phyloP scores from a whole-genome alignment of 2,888 invertebrate genomes.

The Eupeodes luniger region DNA sequence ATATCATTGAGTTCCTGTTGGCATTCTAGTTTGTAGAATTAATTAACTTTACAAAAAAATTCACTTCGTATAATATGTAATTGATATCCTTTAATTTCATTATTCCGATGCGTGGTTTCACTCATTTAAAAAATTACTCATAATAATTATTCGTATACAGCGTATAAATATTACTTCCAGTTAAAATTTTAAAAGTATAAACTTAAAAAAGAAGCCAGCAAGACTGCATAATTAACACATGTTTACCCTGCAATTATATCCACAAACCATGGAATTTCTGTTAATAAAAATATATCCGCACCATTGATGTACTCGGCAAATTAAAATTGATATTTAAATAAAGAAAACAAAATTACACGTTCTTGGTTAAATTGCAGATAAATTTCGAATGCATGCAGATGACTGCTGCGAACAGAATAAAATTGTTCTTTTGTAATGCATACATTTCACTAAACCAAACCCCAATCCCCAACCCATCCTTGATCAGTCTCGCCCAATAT shows the following conservation, averaged over 20 bases:
- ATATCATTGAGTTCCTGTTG: no score
- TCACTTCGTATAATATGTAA: no score
- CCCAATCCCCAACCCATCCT: neutral
- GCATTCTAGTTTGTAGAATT: no score
- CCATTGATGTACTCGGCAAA: neutral
- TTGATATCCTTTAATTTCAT: no score
- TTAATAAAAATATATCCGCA: neutral
- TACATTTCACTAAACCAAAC: neutral
- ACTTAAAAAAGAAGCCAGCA: neutral
- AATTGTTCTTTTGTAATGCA: neutral
- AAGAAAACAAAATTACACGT: neutral
- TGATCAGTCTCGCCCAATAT: neutral
- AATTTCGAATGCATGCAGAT: neutral
- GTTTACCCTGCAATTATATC: constrained; percentile 11
- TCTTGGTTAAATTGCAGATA: constrained; percentile 1
- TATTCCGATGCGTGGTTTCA: neutral
- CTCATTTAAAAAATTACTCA: neutral
- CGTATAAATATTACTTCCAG: neutral
- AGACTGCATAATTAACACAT: constrained; percentile 3
- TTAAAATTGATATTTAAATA: constrained; percentile 12
- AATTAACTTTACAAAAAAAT: no score
- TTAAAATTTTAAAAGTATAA: neutral
- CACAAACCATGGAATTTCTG: neutral
- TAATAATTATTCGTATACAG: neutral
- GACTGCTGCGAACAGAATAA: neutral